Base-by-base conservation (phyloP, 2,888 invertebrate species). In the Nudaria mundana region DNA sequence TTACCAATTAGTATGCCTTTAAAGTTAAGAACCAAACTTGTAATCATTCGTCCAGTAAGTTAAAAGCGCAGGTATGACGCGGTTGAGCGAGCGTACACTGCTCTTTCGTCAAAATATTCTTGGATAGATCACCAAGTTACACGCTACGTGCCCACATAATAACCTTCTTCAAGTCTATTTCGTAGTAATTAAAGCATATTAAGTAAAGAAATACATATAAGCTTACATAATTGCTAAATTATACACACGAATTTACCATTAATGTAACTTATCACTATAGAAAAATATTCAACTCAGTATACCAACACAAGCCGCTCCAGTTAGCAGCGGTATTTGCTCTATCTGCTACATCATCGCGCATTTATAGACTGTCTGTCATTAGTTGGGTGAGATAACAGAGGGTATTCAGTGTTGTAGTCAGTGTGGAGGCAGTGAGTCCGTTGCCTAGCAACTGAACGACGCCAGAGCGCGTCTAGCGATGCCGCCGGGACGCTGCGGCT, bases 401-500 rank as follows among this genome's bases (percentile, higher is more conserved):
- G 13, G 23, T 13, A 41, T 34, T 44, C 25, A 49, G 40, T 41
- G 40, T 14, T 30, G 34, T 34, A 37, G 26, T 41, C 20, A 20
- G 25, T 37, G 37, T 37, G 30, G 33, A 14, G 30, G 33, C 30
- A 26, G 37, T 41, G 56, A 50, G 45, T 41, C 51, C 52, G 87
- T 87, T 83, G 83, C 87, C 56, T 73, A 70, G 87, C 82, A 82
- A 88, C 87, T 70, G 62, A 48, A 69, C 74, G 81, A 72, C 83
- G 83, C 78, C 83, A 69, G 72, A 69, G 64, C 65, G 76, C 37
- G 76, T 66, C 74, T 75, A 63, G 71, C 80, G n/a, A n/a, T n/a
- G n/a, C n/a, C n/a, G 80, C 71, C 81, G 81, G 78, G 84, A 81
- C 80, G 82, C 81, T 76, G 81, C 77, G 75, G 66, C 57, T 60